Conservation (phyloP, 2,113 vertebrate genomes). For the Thalassarche chlororhynchos region DNA sequence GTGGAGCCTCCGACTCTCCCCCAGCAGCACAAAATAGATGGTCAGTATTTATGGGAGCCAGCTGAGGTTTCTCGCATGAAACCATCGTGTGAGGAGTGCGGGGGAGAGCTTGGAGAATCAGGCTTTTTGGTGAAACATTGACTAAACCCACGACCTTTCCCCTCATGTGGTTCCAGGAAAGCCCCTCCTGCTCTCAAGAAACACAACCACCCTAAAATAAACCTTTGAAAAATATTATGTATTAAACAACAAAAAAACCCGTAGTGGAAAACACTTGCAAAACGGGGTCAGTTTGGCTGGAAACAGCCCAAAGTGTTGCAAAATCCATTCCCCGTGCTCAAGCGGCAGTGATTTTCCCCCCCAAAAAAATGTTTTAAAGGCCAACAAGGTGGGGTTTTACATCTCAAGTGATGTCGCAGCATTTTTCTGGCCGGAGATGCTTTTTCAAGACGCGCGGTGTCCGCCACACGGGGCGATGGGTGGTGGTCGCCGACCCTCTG, state of each 20-base stretch:
- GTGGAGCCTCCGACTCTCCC: not conserved
- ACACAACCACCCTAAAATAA: not conserved
- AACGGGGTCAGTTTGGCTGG: not conserved
- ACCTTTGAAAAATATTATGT: not conserved
- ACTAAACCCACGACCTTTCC: not conserved
- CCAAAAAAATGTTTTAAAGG: not conserved
- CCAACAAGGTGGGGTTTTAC: not conserved
- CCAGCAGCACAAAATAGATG: not conserved
- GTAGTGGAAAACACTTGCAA: not conserved
- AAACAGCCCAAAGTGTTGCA: not conserved
- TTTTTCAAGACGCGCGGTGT: rapidly evolving
- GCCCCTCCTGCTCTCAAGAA: not conserved
- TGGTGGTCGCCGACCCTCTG: rapidly evolving
- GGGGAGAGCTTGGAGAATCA: not conserved
- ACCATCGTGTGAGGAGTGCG: rapidly evolving
- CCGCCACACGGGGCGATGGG: rapidly evolving
- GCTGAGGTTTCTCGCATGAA: not conserved
- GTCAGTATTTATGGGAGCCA: not conserved
- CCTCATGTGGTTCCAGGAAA: not conserved
- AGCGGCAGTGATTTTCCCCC: not conserved
- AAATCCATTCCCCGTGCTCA: not conserved
- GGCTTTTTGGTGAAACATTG: not conserved
- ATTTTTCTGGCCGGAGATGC: not conserved
- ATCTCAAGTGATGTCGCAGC: rapidly evolving
- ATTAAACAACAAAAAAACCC: not conserved